phyloP scores from a whole-genome alignment of 2,888 invertebrate species.

The Geophilus truncorum region DNA sequence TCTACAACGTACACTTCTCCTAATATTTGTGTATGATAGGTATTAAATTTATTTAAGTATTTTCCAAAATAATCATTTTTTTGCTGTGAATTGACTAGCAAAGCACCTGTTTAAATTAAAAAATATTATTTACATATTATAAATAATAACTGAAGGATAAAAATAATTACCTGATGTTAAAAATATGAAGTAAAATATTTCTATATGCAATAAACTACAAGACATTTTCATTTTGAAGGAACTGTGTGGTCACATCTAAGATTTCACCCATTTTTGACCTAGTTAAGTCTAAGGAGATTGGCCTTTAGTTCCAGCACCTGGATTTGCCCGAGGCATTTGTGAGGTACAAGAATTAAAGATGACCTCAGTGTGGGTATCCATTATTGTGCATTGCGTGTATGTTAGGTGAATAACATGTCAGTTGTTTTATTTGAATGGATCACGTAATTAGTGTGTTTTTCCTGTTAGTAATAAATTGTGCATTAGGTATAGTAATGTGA shows the following conservation, averaged over 20 bases:
- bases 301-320: not conserved
- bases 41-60: conserved; percentile 40
- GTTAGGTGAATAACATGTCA: not conserved
- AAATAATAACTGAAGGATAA: not conserved
- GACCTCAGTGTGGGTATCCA: too few species aligned
- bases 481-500: not conserved
- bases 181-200: not conserved
- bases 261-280: not conserved
- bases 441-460: not conserved
- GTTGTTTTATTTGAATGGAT: not conserved
- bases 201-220: not conserved
- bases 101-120: not conserved
- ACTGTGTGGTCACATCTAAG: not conserved
- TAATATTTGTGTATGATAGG: conserved; percentile 40
- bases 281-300: not conserved
- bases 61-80: conserved; percentile 28
- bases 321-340: not conserved
- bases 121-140: not conserved
- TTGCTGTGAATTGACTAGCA: not conserved
- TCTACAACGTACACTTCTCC: conserved; percentile 85
- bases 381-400: not conserved
- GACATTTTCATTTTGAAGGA: not conserved
- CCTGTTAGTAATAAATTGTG: not conserved
- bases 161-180: not conserved
- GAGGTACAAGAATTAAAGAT: too few species aligned